A percentile compares a stretch with the other conserved stretches of the same genome.
Conservation (phyloP, 1,140 invertebrate genomes). For the Zeugodacus cucurbitae region DNA sequence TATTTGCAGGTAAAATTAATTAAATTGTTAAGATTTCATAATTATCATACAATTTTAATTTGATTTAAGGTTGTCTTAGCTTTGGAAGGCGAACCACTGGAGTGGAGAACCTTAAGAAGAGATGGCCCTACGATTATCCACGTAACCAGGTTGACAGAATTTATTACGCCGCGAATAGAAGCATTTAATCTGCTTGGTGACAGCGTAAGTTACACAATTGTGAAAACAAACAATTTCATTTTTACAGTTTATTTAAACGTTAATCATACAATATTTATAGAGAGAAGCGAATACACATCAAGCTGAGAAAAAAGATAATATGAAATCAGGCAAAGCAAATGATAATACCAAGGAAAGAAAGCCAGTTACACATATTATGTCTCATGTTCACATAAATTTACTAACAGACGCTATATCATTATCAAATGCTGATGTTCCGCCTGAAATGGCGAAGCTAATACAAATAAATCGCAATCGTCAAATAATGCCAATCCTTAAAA, state of each 20-base stretch:
- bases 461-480: slow-evolving; percentile 74
- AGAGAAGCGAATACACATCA: neutral
- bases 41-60: neutral
- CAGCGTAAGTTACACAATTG: slow-evolving; percentile 59
- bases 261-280: neutral
- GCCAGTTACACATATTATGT: slow-evolving; percentile 71
- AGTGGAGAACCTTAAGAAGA: slow-evolving; percentile 68
- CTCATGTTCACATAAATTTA: slow-evolving; percentile 71
- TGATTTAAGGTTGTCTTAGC: slow-evolving; percentile 65
- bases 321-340: neutral
- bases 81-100: slow-evolving; percentile 67
- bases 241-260: neutral
- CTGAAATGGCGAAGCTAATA: slow-evolving; percentile 69
- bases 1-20: slow-evolving; percentile 72
- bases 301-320: neutral
- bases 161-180: slow-evolving; percentile 77
- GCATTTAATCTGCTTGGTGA: slow-evolving; percentile 80
- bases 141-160: slow-evolving; percentile 74
- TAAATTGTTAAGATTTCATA: neutral
- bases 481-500: slow-evolving; percentile 85
- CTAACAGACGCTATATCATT: slow-evolving; percentile 73
- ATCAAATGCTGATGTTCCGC: slow-evolving; percentile 70
- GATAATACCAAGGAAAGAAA: slow-evolving; percentile 29
- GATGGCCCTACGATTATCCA: slow-evolving; percentile 70
- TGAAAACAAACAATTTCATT: neutral